A percentile compares a stretch with the other conserved stretches of the same genome.
Evolutionary conservation across 1,140 invertebrate genomes (phyloP).

Genomic region (Drosophila lacteicornis): DNA sequence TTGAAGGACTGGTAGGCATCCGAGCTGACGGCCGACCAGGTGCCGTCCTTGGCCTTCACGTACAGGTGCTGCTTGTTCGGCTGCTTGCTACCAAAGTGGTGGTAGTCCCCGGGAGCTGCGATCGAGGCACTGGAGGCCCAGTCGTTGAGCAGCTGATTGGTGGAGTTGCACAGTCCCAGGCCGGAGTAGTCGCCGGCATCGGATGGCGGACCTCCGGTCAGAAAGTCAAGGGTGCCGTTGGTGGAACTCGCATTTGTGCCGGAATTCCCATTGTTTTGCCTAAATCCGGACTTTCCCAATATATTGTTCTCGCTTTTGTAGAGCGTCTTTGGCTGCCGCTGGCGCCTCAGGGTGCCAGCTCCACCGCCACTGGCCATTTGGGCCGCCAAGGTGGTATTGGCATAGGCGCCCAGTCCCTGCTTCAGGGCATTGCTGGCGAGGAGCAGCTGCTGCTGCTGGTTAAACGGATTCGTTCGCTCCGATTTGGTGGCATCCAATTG

Average conservation of each 20-base stretch:
- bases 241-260: constrained; percentile 6
- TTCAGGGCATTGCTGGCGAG: constrained; percentile 79
- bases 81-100: constrained; percentile 80
- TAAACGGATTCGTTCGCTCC: constrained; percentile 74
- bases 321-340: constrained; percentile 78
- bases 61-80: constrained; percentile 82
- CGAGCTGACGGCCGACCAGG: constrained; percentile 82
- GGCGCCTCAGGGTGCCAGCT: constrained; percentile 74
- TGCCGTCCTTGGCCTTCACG: constrained; percentile 83
- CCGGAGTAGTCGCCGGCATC: constrained; percentile 65
- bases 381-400: constrained; percentile 76
- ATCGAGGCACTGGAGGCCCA: constrained; percentile 80
- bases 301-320: constrained; percentile 84
- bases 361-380: constrained; percentile 80
- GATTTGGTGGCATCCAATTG: constrained; percentile 58
- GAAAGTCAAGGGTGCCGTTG: constrained; percentile 60
- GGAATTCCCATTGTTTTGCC: constrained; percentile 14
- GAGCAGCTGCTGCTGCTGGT: constrained; percentile 78
- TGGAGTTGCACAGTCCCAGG: constrained; percentile 75
- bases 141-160: constrained; percentile 81
- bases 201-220: constrained; percentile 59
- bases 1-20: constrained; percentile 80
- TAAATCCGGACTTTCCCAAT: constrained; percentile 55
- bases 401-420: constrained; percentile 79
- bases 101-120: constrained; percentile 74